Evolutionary conservation across 2,888 invertebrate genomes (phyloP).

Genomic region (Drosophila tanythrix): DNA sequence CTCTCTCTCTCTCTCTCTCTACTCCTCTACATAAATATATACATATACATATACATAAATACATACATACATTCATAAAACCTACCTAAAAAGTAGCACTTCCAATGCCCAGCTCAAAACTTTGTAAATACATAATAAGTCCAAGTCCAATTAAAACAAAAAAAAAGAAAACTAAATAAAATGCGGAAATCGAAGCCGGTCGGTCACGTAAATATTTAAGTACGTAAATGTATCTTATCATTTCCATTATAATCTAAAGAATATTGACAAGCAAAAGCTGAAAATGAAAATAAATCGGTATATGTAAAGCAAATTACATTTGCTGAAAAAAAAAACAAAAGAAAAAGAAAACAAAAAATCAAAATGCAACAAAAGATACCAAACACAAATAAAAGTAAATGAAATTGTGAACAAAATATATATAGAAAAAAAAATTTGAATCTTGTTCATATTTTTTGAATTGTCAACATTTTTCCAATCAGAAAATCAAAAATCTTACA

Average conservation of each 20-base stretch:
- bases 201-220: conserved; percentile 50
- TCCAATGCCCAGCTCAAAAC: conserved; percentile 37
- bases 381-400: conserved; percentile 25
- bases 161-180: conserved; percentile 2
- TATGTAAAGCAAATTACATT: conserved; percentile 66
- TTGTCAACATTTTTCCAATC: not conserved
- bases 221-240: conserved; percentile 52
- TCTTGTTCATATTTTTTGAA: not conserved
- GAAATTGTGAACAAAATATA: conserved; percentile 66
- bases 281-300: conserved; percentile 24
- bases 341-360: conserved; percentile 15
- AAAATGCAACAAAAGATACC: not conserved
- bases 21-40: conserved; percentile 8
- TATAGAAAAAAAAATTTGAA: conserved; percentile 39
- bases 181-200: conserved; percentile 35
- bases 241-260: conserved; percentile 52
- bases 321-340: conserved; percentile 41
- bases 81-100: conserved; percentile 22
- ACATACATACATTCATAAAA: conserved; percentile 13
- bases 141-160: conserved; percentile 21
- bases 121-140: conserved; percentile 46
- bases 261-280: conserved; percentile 12
- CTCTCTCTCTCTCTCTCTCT: not conserved
- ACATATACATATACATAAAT: conserved; percentile 4
- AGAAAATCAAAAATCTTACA: not conserved